Evolutionary conservation across 2,888 invertebrate genomes (phyloP).

Genomic region (Cinara cedri): DNA sequence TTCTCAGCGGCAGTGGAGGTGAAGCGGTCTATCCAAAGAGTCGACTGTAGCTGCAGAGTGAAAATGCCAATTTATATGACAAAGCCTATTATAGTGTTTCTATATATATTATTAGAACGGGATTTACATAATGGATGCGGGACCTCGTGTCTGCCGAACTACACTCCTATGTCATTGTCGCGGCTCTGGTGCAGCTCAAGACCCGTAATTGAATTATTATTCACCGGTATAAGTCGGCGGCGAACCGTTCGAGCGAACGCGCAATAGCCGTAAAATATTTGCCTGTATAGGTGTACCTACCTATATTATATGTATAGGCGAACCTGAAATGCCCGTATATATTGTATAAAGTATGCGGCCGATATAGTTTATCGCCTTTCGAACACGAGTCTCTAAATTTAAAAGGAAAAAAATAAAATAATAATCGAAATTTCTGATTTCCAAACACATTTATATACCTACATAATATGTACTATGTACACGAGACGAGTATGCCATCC

Average conservation of each 20-base stretch:
- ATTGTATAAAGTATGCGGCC: too few species aligned
- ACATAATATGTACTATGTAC: too few species aligned
- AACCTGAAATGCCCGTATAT: too few species aligned
- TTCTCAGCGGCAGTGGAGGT: neutral
- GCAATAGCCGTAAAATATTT: constrained; percentile 30
- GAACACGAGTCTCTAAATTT: too few species aligned
- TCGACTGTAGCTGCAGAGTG: constrained; percentile 6
- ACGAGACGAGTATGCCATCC: too few species aligned
- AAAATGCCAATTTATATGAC: constrained; percentile 56
- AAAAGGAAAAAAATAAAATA: too few species aligned
- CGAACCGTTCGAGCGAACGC: constrained; percentile 22
- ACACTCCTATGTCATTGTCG: constrained; percentile 47
- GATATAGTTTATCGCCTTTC: too few species aligned
- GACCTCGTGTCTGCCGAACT: constrained; percentile 28
- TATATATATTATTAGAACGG: constrained; percentile 39
- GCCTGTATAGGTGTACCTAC: too few species aligned
- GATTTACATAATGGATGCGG: constrained; percentile 54
- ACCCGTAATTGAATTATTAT: constrained; percentile 54
- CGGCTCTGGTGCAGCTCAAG: constrained; percentile 4
- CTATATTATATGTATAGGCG: too few species aligned
- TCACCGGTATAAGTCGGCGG: constrained; percentile 40
- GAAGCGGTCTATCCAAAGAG: constrained; percentile 19
- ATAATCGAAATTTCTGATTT: too few species aligned
- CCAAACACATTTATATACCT: too few species aligned
- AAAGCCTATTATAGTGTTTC: constrained; percentile 56